Evolutionary conservation across 2,113 vertebrate genomes (phyloP).

Genomic region (Trachemys scripta): DNA sequence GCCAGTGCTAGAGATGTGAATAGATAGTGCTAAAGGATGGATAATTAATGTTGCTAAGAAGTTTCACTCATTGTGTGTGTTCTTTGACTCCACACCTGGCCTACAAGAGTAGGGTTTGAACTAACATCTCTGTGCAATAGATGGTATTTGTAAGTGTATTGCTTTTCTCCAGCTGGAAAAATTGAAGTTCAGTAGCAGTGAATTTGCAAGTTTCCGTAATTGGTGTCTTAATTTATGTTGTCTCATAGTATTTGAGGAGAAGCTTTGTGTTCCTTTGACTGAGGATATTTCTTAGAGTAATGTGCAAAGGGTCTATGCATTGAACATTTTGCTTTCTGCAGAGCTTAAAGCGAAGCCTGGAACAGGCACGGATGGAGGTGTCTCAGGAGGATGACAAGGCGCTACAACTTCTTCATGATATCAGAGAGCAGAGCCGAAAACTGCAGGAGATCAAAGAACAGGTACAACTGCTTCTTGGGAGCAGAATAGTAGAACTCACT

Average conservation of each 20-base stretch:
- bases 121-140: not conserved
- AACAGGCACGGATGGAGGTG: constrained; percentile 97
- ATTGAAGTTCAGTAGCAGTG: constrained; percentile 17
- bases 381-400: constrained; percentile 99
- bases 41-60: constrained; percentile 59
- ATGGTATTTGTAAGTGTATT: not conserved
- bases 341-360: constrained; percentile 99
- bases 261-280: constrained; percentile 54
- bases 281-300: constrained; percentile 56
- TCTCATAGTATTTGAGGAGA: constrained; percentile 39
- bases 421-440: constrained; percentile 98
- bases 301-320: constrained; percentile 59
- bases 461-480: constrained; percentile 81
- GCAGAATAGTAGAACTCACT: not conserved
- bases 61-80: constrained; percentile 51
- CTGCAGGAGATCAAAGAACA: constrained; percentile 99
- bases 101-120: constrained; percentile 28
- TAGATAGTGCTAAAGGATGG: constrained; percentile 53
- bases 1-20: constrained; percentile 39
- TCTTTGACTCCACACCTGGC: constrained; percentile 21
- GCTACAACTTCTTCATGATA: constrained; percentile 96
- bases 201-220: constrained; percentile 1
- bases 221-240: not conserved
- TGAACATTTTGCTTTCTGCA: constrained; percentile 84
- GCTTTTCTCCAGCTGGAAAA: constrained; percentile 53